Percentiles rank a stretch among this genome's conserved stretches.
phyloP scores from a whole-genome alignment of 2,113 vertebrate species.

The Xenus cinereus region DNA sequence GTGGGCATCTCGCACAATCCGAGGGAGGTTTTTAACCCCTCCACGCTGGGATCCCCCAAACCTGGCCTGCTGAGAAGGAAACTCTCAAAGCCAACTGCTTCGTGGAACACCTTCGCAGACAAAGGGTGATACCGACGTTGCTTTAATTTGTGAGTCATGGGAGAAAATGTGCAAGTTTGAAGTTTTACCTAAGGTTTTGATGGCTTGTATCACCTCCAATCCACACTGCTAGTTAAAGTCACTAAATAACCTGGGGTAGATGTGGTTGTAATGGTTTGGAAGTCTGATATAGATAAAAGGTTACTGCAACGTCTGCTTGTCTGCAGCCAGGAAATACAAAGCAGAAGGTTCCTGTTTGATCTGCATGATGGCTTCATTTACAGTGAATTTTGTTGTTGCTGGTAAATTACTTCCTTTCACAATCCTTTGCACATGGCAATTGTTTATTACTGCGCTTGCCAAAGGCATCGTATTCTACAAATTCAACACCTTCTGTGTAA shows the following conservation, averaged over 20 bases:
- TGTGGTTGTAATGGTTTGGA: background rate
- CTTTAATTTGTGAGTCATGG: background rate
- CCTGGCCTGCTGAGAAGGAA: background rate
- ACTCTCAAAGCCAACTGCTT: background rate
- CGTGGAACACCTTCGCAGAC: background rate
- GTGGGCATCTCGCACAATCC: fast-evolving
- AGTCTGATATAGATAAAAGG: background rate
- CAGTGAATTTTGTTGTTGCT: background rate
- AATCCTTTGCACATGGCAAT: background rate
- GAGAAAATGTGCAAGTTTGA: background rate
- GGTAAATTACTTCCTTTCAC: background rate
- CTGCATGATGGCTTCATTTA: background rate
- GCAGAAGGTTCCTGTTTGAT: background rate
- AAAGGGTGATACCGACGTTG: background rate
- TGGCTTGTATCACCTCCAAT: background rate
- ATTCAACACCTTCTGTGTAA: background rate
- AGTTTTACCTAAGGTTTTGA: background rate
- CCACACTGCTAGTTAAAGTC: background rate
- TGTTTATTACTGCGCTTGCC: background rate
- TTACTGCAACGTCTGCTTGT: background rate
- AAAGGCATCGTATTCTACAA: background rate
- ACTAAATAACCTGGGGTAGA: background rate
- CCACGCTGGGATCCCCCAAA: background rate
- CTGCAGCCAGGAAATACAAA: background rate
- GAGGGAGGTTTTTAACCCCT: background rate